A percentile compares a stretch with the other conserved stretches of the same genome.
Evolutionary conservation across 1,140 invertebrate species (phyloP).

Genomic region (Eueides isabella): DNA sequence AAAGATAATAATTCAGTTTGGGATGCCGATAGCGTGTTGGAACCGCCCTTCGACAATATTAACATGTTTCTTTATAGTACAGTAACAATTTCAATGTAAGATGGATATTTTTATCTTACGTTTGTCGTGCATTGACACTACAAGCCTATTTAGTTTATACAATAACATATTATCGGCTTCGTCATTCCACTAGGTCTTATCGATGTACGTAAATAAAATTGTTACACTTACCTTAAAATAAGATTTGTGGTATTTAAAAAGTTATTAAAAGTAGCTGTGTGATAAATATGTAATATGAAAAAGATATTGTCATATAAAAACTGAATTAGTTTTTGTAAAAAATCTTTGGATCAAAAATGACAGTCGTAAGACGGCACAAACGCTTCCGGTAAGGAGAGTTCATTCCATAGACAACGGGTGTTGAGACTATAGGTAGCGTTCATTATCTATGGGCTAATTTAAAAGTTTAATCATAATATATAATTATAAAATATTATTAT

Average conservation of each 20-base stretch:
- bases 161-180: constrained; percentile 64
- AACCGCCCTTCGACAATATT: constrained; percentile 47
- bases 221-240: constrained; percentile 51
- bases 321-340: constrained; percentile 53
- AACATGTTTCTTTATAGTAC: not conserved
- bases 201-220: constrained; percentile 27
- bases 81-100: constrained; percentile 33
- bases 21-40: constrained; percentile 40
- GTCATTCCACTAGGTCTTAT: constrained; percentile 52
- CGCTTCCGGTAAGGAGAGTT: constrained; percentile 52
- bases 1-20: constrained; percentile 20
- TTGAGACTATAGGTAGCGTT: not conserved
- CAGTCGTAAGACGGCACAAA: constrained; percentile 53
- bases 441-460: not conserved
- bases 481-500: too few relatives aligned
- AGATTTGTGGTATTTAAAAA: constrained; percentile 24
- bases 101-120: constrained; percentile 53
- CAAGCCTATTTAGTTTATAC: constrained; percentile 46
- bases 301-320: constrained; percentile 41
- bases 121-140: constrained; percentile 43
- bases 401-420: not conserved
- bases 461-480: too few relatives aligned
- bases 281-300: constrained; percentile 40
- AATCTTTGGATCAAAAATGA: constrained; percentile 69
- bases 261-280: not conserved